Conservation (phyloP, 1,140 invertebrate genomes). For the Plectrocnemia conspersa region DNA sequence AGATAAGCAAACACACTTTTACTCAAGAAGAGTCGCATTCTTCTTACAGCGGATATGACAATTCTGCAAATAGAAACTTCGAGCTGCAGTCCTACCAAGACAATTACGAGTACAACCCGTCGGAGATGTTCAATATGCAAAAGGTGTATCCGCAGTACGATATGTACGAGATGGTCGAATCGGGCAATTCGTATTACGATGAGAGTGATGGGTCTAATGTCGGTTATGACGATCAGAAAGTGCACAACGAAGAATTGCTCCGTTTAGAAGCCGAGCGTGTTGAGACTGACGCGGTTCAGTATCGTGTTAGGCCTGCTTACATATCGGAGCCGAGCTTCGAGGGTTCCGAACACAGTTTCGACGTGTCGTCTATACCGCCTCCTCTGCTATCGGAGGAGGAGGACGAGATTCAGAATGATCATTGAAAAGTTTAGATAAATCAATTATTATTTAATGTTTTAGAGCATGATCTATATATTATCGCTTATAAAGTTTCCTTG, state of each 20-base stretch:
- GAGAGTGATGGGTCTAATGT: background rate
- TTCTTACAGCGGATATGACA: constrained; percentile 46
- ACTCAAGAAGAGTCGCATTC: constrained; percentile 45
- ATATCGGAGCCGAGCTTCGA: constrained; percentile 38
- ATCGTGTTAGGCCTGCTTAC: constrained; percentile 18
- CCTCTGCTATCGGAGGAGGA: constrained; percentile 62
- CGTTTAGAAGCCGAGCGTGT: constrained; percentile 5
- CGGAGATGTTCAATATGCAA: constrained; percentile 49
- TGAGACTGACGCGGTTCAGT: constrained; percentile 8
- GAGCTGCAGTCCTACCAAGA: constrained; percentile 47
- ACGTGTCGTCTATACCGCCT: constrained; percentile 62
- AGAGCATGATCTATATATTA: background rate
- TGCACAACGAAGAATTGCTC: constrained; percentile 2
- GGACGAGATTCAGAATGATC: constrained; percentile 45
- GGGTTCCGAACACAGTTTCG: constrained; percentile 62
- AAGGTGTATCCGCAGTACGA: constrained; percentile 51
- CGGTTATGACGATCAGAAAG: background rate
- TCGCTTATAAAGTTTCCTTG: too few relatives aligned
- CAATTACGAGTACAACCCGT: constrained; percentile 42
- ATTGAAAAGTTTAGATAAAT: background rate
- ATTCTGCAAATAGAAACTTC: constrained; percentile 46
- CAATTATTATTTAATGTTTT: background rate
- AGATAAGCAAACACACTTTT: constrained; percentile 45
- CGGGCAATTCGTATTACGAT: constrained; percentile 16
- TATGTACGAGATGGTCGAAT: constrained; percentile 36